Conservation (phyloP, 2,113 vertebrate genomes). For the Gymnogyps californianus region DNA sequence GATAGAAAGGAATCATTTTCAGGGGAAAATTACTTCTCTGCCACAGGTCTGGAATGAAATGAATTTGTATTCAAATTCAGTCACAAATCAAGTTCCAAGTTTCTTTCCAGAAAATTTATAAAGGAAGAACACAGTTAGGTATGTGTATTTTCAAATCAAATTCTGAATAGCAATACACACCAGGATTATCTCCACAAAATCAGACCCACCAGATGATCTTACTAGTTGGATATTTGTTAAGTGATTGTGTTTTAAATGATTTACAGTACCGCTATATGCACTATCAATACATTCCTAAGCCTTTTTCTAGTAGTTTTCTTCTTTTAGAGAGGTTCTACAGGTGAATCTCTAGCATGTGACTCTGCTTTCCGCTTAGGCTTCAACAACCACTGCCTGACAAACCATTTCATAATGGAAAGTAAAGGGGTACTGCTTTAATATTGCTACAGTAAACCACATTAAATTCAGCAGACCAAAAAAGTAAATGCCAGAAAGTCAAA, state of each 20-base stretch:
- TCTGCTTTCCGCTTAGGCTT: background rate
- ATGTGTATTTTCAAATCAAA: background rate
- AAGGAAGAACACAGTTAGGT: background rate
- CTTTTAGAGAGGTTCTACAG: background rate
- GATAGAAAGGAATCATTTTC: conserved; percentile 11
- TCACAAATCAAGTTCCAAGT: background rate
- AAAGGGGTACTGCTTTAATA: background rate
- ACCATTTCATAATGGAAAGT: background rate
- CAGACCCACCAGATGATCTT: background rate
- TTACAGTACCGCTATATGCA: background rate
- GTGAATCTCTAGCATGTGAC: background rate
- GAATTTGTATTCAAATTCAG: conserved; percentile 1
- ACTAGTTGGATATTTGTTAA: background rate
- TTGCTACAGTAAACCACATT: background rate
- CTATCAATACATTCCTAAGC: background rate
- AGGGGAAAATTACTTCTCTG: background rate
- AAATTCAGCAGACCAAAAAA: background rate
- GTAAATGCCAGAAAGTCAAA: background rate
- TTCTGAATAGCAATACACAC: background rate
- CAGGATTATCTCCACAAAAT: background rate
- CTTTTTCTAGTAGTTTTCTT: background rate
- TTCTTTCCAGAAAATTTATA: background rate
- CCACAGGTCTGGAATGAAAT: background rate
- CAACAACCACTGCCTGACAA: background rate
- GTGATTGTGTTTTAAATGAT: background rate